Base-by-base conservation (phyloP, 2,113 vertebrate species). In the Hippocampus mohnikei region DNA sequence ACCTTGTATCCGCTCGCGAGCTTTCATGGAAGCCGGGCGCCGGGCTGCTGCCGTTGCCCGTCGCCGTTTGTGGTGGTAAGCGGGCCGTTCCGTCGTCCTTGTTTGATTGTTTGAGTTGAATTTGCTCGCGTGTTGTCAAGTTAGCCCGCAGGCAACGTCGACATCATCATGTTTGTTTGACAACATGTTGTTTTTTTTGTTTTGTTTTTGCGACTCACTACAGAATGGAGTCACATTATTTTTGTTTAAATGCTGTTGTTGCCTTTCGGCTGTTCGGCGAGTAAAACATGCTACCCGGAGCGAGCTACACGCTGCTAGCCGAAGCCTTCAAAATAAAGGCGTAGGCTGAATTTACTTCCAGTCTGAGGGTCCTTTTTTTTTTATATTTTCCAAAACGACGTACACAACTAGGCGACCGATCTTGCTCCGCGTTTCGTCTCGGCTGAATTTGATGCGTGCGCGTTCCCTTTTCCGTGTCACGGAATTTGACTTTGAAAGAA, bases 71-170 rank as follows among this genome's bases (percentile, higher is more conserved):
- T 3, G 56, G 23, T 40, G 75, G 72, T 76, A 59, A 67, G 63
- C 67, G 67, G 67, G 70, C 65, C 55, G n/a, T 69, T 76, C 7
- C 65, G 68, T 69, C 15, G 46, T 72, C 67, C 71, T 73, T 77
- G 74, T 73, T 23, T 73, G 10, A 10, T 48, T 33, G 73, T 76
- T 60, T 64, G 1, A 46, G 42, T 25, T 55, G 3, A 21, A 25
- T 60, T 33, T 16, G 58, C 13, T 60, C 58, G 75, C 29, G 75
- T 69, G 74, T 21, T 67, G 59, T 15, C 23, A 21, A 85, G 85
- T 89, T 90, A 87, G 88, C 86, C 81, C 11, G 65, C 44, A 69
- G 81, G 78, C 66, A 60, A 46, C 6, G 27, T 65, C 42, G 16
- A 2, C 2, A 8, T 60, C 13, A 8, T 8, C 16, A 27, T 55